Evolutionary conservation across 2,113 vertebrate species (phyloP).

Genomic region (Rafetus swinhoei): DNA sequence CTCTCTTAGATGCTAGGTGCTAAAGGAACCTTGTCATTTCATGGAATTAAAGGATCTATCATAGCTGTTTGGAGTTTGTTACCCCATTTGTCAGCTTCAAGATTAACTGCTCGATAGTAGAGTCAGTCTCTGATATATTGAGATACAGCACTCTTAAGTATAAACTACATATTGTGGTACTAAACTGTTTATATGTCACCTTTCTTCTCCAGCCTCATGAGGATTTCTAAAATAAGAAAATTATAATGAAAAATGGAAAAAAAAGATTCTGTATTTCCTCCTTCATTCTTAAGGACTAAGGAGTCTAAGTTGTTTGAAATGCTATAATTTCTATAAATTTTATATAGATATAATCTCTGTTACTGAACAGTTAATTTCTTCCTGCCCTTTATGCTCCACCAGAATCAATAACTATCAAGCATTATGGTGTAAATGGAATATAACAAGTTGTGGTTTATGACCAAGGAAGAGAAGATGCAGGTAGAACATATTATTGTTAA

Average conservation of each 20-base stretch:
- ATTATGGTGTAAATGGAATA: background rate
- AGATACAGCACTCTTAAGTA: background rate
- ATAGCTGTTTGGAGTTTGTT: constrained; percentile 35
- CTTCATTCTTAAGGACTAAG: background rate
- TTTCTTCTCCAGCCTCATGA: background rate
- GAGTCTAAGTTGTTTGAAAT: background rate
- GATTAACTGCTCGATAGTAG: constrained; percentile 59
- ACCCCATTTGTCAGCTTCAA: constrained; percentile 23
- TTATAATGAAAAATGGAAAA: background rate
- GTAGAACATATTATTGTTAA: background rate
- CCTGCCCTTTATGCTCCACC: rapidly evolving
- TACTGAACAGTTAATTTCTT: background rate
- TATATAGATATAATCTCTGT: background rate
- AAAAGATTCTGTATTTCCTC: background rate
- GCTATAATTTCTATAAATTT: too few relatives aligned
- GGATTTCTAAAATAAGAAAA: background rate
- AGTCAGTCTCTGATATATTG: constrained; percentile 27
- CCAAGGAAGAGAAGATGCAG: background rate
- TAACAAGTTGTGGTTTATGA: background rate
- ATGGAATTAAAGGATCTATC: constrained; percentile 20
- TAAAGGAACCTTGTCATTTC: background rate
- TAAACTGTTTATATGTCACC: constrained; percentile 29
- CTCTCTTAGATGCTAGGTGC: background rate
- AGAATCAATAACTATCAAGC: background rate
- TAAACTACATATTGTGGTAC: constrained; percentile 46